Evolutionary conservation across 2,797 vertebrate species (phyloP).

Genomic region (Neosilurus mollespiculum): DNA sequence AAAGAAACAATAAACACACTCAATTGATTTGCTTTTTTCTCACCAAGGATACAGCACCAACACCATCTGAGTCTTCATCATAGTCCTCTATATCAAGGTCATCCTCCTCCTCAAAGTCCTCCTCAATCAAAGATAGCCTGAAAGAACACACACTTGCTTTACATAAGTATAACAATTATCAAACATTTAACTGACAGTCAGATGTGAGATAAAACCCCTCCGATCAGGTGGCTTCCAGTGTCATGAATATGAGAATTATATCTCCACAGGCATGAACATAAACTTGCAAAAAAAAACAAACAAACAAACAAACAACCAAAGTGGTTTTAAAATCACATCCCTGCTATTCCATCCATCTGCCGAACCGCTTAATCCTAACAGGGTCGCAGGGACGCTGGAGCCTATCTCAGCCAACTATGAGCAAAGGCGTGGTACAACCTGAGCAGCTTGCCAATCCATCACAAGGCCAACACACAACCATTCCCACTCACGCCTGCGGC

Average conservation of each 20-base stretch:
- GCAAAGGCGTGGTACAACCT: no score
- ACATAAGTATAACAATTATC: not conserved
- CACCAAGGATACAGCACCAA: constrained; percentile 60
- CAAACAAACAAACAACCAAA: not conserved
- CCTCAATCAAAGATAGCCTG: constrained; percentile 74
- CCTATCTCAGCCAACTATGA: no score
- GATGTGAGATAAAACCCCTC: not conserved
- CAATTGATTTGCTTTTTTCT: not conserved
- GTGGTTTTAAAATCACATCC: not conserved
- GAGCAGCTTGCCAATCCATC: no score
- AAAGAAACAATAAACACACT: not conserved
- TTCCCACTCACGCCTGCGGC: no score
- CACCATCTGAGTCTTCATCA: constrained; percentile 60
- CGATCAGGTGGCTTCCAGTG: not conserved
- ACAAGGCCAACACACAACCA: no score
- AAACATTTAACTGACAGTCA: not conserved
- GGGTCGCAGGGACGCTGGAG: no score
- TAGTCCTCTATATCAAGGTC: constrained; percentile 64
- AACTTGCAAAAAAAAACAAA: not conserved
- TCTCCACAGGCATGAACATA: not conserved
- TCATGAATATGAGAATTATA: not conserved
- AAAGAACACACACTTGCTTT: not conserved
- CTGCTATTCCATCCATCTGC: no score
- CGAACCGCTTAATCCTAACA: no score
- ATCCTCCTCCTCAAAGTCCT: constrained; percentile 59